phyloP scores from a whole-genome alignment of 2,797 vertebrate species.

The Rhinophrynus dorsalis region DNA sequence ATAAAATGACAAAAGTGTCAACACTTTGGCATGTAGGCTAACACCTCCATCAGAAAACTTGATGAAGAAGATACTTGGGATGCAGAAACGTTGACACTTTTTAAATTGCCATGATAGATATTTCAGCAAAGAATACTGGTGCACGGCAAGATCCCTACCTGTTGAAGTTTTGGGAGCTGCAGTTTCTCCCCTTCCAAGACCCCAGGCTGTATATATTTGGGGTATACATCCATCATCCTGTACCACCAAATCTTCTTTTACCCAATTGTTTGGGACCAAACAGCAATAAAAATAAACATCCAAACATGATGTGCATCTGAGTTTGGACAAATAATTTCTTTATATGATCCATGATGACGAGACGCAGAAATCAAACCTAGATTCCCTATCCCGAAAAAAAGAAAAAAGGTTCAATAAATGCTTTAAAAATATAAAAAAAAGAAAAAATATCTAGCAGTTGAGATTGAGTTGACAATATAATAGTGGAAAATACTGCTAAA shows the following conservation, averaged over 20 bases:
- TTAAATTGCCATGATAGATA: too few species aligned
- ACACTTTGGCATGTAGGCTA: too few species aligned
- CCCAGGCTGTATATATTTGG: too few species aligned
- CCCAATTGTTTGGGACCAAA: not conserved
- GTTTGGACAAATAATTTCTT: not conserved
- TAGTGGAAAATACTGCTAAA: not conserved
- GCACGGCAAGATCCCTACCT: too few species aligned
- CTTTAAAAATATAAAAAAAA: not conserved
- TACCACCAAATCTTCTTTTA: not conserved
- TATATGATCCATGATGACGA: not conserved
- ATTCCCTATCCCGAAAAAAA: slow-evolving; percentile 5
- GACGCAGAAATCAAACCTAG: slow-evolving; percentile 11
- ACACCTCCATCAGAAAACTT: too few species aligned
- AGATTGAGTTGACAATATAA: not conserved
- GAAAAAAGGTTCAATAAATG: not conserved
- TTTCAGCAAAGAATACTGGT: too few species aligned
- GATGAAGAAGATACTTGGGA: too few species aligned
- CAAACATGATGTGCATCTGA: slow-evolving; percentile 2
- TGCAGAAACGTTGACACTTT: too few species aligned
- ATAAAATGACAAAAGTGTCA: too few species aligned
- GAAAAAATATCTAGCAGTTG: not conserved
- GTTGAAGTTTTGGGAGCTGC: too few species aligned
- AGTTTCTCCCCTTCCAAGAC: too few species aligned
- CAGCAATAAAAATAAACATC: not conserved
- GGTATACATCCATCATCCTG: too few species aligned